A percentile compares a stretch with the other conserved stretches of the same genome.
Evolutionary conservation across 2,113 vertebrate genomes (phyloP).

Genomic region (Pelodiscus sinensis): DNA sequence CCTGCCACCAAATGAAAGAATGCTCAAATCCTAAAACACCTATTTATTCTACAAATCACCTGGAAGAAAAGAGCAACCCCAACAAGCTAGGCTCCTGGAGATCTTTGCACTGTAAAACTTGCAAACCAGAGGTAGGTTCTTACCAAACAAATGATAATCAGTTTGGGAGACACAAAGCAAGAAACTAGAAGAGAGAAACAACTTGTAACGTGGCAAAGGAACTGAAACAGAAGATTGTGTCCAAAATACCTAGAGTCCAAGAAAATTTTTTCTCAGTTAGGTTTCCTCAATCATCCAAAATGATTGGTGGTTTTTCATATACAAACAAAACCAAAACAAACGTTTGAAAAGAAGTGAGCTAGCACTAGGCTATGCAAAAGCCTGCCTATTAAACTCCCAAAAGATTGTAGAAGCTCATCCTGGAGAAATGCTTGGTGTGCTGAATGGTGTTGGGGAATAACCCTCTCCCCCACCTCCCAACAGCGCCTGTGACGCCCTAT

Average conservation of each 20-base stretch:
- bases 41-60: not conserved
- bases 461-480: not conserved
- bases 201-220: not conserved
- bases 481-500: not conserved
- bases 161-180: not conserved
- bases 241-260: not conserved
- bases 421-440: not conserved
- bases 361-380: not conserved
- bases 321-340: not conserved
- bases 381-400: not conserved
- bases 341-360: not conserved
- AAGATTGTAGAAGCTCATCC: not conserved
- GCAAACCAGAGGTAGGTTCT: fast-evolving
- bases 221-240: not conserved
- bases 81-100: fast-evolving
- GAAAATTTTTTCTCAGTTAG: not conserved
- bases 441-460: not conserved
- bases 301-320: not conserved
- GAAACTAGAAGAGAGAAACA: fast-evolving
- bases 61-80: not conserved
- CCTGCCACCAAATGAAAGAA: not conserved
- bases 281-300: not conserved
- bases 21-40: not conserved
- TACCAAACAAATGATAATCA: not conserved
- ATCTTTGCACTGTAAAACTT: fast-evolving